Evolutionary conservation across 2,113 vertebrate genomes (phyloP).

Genomic region (Hystrix brachyura): DNA sequence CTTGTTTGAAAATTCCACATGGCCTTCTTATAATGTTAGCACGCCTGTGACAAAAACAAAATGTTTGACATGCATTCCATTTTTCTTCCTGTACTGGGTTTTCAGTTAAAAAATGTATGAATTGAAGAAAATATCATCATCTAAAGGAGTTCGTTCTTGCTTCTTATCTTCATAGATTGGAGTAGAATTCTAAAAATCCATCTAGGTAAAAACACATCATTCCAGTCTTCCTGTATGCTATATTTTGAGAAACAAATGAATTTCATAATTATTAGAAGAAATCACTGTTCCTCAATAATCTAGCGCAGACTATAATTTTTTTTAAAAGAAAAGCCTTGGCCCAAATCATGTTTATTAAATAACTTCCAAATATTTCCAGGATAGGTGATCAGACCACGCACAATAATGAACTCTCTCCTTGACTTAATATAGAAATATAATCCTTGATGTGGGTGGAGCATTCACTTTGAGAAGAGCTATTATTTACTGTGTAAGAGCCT

Average conservation of each 20-base stretch:
- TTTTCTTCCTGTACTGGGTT: background rate
- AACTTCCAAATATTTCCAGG: background rate
- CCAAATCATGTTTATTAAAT: background rate
- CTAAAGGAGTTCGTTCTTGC: background rate
- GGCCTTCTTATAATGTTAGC: background rate
- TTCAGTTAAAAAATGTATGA: slow-evolving; percentile 14
- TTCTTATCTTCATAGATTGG: background rate
- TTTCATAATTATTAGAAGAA: background rate
- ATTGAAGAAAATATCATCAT: background rate
- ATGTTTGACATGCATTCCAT: background rate
- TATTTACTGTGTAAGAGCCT: background rate
- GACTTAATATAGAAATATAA: background rate
- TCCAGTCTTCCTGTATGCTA: background rate
- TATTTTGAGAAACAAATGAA: background rate
- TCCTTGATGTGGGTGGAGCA: background rate
- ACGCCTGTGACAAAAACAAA: slow-evolving; percentile 3
- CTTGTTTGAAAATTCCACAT: slow-evolving; percentile 10
- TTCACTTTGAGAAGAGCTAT: background rate
- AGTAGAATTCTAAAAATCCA: background rate
- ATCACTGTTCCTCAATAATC: background rate
- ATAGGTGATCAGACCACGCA: background rate
- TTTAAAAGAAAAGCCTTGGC: background rate
- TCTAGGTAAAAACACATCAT: background rate
- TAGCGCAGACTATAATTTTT: background rate
- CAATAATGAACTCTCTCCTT: background rate